Percentiles rank a stretch among this genome's conserved stretches.
Evolutionary conservation across 2,888 invertebrate genomes (phyloP).

Genomic region (Platycheirus albimanus): DNA sequence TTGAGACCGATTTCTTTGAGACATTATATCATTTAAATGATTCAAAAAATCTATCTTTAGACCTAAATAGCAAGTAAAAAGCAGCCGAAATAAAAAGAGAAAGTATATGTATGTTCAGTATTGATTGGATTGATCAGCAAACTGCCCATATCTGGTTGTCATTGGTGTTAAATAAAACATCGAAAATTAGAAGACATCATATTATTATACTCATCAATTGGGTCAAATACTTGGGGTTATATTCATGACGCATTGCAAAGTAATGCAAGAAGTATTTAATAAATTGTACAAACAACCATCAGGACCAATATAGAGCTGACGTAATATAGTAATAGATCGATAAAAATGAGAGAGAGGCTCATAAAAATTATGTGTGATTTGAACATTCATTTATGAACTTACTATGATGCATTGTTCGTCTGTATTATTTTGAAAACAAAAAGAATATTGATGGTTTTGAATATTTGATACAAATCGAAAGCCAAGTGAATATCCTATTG

Average conservation of each 20-base stretch:
- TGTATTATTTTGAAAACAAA: no score
- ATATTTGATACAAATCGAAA: no score
- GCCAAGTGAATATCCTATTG: no score
- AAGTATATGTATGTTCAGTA: conserved; percentile 7
- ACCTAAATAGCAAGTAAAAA: neutral
- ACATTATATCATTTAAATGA: no score
- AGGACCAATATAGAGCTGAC: conserved; percentile 3
- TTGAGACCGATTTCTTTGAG: no score
- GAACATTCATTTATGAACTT: no score
- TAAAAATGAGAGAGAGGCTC: neutral
- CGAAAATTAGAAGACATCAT: conserved; percentile 41
- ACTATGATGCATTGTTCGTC: no score
- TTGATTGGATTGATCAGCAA: conserved; percentile 23
- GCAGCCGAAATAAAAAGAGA: neutral
- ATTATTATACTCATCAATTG: conserved; percentile 49
- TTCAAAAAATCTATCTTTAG: no score
- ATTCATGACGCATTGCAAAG: conserved; percentile 41
- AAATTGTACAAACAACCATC: neutral
- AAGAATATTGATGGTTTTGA: no score
- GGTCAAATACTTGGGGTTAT: conserved; percentile 52
- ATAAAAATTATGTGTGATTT: conserved; percentile 3
- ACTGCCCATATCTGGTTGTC: conserved; percentile 56
- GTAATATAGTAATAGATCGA: conserved; percentile 9
- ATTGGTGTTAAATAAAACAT: conserved; percentile 47
- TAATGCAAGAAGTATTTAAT: neutral